Base-by-base conservation (phyloP, 2,113 vertebrate species). In the Panthera leo region DNA sequence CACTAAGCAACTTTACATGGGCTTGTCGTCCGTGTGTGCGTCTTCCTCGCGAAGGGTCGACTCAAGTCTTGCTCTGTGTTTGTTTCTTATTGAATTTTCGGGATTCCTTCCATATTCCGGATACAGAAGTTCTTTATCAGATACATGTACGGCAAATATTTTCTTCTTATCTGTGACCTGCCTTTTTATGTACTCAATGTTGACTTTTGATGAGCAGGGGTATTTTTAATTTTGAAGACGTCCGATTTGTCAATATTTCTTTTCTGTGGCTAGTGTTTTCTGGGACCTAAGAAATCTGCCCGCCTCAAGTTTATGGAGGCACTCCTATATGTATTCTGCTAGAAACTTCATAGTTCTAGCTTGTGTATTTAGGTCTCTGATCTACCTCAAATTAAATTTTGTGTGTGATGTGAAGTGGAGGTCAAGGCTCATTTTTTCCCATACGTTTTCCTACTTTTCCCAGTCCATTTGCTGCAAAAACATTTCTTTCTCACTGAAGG, bases 371-470 rank as follows among this genome's bases (percentile, higher is more conserved):
- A 45, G n/a, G 42, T 82, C 16, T 83, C 13, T 65, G 45, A 48
- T 42, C 34, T 7, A 51, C 12, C 19, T 85, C 76, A 71, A 82
- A 78, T 53, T 83, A 87, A 78, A 45, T 78, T 97, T 94, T 78
- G 48, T 45, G 6, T 70, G n/a, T 63, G 29, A 63, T 39, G 29
- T 68, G 39, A 75, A 82, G 21, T 48, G 39, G 23, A 48, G 19
- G 36, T 36, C 31, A 71, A 92, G 36, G 68, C 27, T 83, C 31
- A 27, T 36, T 84, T 71, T 84, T 76, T 65, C 7, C 58, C 45
- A 1, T 25, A n/a, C 7, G 31, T 70, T 70, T 95, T 70, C 71
- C 53, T 91, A n/a, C 11, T 63, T 95, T 89, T 89, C 92, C 83
- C 48, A 42, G n/a, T 19, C 63, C 63, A 42, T 83, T 67, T 86